Conservation (phyloP, 2,113 vertebrate species). For the Odobenus rosmarus region DNA sequence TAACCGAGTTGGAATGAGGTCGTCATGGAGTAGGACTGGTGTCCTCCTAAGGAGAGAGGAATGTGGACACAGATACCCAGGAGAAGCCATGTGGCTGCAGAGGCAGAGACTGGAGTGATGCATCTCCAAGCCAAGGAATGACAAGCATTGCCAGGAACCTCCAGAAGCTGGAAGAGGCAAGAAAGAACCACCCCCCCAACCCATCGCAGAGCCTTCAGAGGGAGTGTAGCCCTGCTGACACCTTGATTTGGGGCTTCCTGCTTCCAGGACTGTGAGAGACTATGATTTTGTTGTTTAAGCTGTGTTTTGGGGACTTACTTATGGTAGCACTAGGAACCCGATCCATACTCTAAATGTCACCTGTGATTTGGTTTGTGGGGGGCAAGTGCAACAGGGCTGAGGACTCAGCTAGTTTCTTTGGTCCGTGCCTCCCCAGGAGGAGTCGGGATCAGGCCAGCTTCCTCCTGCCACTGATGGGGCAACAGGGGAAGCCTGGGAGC, state of each 20-base stretch:
- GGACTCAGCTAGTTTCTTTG: fast-evolving
- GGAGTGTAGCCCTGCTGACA: fast-evolving
- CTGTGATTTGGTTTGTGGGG: no score
- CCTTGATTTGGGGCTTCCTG: neutral
- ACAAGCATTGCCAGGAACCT: fast-evolving
- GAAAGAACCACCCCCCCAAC: fast-evolving
- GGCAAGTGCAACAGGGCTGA: fast-evolving
- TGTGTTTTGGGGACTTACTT: neutral
- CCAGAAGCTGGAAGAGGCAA: neutral
- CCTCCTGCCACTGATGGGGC: fast-evolving
- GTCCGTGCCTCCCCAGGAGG: fast-evolving
- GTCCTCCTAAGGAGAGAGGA: neutral
- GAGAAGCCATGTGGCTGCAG: neutral
- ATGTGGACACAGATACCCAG: fast-evolving
- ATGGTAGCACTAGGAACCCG: neutral
- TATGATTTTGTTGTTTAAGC: neutral
- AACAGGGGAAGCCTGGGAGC: fast-evolving
- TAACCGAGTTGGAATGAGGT: neutral
- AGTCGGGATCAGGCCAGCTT: fast-evolving
- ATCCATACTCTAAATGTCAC: fast-evolving
- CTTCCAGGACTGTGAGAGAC: neutral
- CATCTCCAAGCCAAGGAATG: fast-evolving
- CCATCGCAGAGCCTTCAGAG: neutral
- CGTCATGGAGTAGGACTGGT: fast-evolving
- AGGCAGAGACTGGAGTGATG: fast-evolving